Percentiles rank a stretch among this genome's conserved stretches.
phyloP scores from a whole-genome alignment of 1,140 invertebrate species.

The Dreissena rostriformis region DNA sequence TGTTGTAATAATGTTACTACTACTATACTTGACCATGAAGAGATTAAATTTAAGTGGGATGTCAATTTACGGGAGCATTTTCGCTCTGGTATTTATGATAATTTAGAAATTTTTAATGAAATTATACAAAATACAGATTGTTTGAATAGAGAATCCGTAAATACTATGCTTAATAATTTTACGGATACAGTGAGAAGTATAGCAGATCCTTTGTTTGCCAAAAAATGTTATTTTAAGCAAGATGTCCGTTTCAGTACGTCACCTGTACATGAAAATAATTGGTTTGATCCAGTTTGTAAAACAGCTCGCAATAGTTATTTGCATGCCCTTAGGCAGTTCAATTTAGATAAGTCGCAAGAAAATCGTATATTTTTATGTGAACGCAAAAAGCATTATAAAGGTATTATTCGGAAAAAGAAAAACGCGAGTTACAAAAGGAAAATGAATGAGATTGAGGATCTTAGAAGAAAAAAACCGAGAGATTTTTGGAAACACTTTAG shows the following conservation, averaged over 20 bases:
- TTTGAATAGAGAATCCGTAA: background rate
- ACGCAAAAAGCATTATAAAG: background rate
- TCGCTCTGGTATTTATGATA: background rate
- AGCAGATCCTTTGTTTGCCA: slow-evolving; percentile 25
- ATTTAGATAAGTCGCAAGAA: background rate
- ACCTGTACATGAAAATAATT: background rate
- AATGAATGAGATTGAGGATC: no score
- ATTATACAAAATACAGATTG: background rate
- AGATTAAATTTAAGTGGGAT: slow-evolving; percentile 3
- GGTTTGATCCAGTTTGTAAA: slow-evolving; percentile 4
- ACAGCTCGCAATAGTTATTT: background rate
- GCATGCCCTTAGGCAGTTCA: background rate
- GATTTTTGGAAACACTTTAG: slow-evolving; percentile 30
- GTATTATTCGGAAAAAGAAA: slow-evolving; percentile 9
- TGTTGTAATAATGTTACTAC: background rate
- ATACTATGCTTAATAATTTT: slow-evolving; percentile 5
- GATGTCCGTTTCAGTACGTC: background rate
- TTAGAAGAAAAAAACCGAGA: slow-evolving; percentile 22
- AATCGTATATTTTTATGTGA: background rate
- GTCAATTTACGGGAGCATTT: background rate
- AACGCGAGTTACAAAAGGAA: background rate
- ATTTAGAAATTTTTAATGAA: background rate
- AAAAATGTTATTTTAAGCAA: background rate
- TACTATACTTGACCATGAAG: background rate
- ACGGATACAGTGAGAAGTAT: background rate